Base-by-base conservation (phyloP, 2,888 invertebrate genomes). In the Merodon equestris region DNA sequence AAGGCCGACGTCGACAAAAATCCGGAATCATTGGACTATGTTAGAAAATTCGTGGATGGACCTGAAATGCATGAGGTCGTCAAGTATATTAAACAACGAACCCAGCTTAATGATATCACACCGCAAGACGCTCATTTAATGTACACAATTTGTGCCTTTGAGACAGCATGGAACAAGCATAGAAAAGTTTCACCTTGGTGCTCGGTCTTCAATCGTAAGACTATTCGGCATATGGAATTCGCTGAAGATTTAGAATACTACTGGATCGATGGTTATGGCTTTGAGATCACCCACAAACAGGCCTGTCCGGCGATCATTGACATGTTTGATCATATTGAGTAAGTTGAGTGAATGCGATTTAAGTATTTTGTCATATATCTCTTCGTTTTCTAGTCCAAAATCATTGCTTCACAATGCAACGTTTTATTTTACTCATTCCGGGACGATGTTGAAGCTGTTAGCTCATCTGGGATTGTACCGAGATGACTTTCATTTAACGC, bases 211-310 rank as follows among this genome's bases (percentile, higher is more conserved):
- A 91, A 93, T 81, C 84, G 89, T 68, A 88, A 92, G 3, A 91
- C 92, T 82, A 89, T 94, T 67, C 84, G 88, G 87, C 90, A 90
- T 14, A 83, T 96, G 67, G 95, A 96, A 87, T 96, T 94, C 86
- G 91, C 90, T 34, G 92, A 93, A 84, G 96, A 96, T 86, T 86
- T 96, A 60, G 92, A 93, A 86, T 93, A 94, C 85, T 96, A 94
- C 87, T 96, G 94, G 94, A 89, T 92, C 77, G 95, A 96, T 87
- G 96, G 96, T 5, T 96, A 96, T 84, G 96, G 94, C 10, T 91
- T 92, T 84, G 90, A 92, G 77, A 86, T 96, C 61, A 94, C 94
- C 1, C 92, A 93, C 85, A 90, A 91, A 82, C 94, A 94, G 88
- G 95, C 96, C 1, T 96, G 96, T 86, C 90, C 93, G 73, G 91